A percentile compares a stretch with the other conserved stretches of the same genome.
phyloP scores from a whole-genome alignment of 2,113 vertebrate genomes.

The Mustelus asterias region DNA sequence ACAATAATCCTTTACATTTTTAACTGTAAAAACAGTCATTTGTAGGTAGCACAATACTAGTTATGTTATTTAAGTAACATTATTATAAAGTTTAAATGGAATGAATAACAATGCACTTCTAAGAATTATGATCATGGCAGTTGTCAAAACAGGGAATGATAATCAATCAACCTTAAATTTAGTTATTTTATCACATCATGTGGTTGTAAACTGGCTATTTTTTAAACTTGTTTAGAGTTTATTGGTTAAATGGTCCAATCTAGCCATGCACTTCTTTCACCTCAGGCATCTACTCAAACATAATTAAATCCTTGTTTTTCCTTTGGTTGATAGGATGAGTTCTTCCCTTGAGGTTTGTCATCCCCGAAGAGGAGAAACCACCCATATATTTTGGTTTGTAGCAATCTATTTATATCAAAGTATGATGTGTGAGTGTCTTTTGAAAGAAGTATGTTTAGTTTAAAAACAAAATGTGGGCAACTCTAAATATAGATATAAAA shows the following conservation, averaged over 20 bases:
- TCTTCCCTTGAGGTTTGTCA: conserved; percentile 23
- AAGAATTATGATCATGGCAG: conserved; percentile 18
- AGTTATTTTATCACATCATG: conserved; percentile 31
- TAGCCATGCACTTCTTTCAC: conserved; percentile 19
- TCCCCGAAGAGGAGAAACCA: conserved; percentile 22
- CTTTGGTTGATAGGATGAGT: conserved; percentile 12
- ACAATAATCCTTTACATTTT: not conserved
- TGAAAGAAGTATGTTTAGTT: not conserved
- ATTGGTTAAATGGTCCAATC: conserved; percentile 26
- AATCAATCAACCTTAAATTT: conserved; percentile 33
- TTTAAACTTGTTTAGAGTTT: conserved; percentile 1
- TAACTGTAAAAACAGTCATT: conserved; percentile 15
- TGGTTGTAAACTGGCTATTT: conserved; percentile 15
- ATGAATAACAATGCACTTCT: not conserved
- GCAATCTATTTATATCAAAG: conserved; percentile 32
- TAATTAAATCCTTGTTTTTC: conserved; percentile 36
- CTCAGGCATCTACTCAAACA: conserved; percentile 25
- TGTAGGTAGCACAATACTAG: not conserved
- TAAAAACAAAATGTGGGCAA: conserved; percentile 7
- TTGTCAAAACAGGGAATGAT: conserved; percentile 27
- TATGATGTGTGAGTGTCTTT: not conserved
- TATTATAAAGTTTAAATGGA: conserved; percentile 23
- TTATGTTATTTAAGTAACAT: conserved; percentile 31
- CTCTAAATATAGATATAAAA: conserved; percentile 19
- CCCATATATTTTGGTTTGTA: conserved; percentile 32